Evolutionary conservation across 37 sponge, comb jelly and placozoan genomes (phyloP), one percentile per base, ranked within the genome.

Genomic region (Haliclona indistincta): DNA sequence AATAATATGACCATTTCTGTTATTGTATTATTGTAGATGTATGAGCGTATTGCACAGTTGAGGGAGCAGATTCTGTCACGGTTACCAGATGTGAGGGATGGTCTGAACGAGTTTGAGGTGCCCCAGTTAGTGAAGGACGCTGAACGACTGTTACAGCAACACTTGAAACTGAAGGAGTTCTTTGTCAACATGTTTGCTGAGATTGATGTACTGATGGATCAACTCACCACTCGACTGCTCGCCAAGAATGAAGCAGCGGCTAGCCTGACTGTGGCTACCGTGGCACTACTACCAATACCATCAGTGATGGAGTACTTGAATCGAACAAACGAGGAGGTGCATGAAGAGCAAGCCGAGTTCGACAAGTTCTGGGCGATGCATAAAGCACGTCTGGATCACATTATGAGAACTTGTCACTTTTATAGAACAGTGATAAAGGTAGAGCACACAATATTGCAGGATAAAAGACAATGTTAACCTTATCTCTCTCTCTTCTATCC

Each of bases 161-260:
- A 85, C 52, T 56, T 90, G 44, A 58, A 77, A n/a, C 61, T 77
- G 62, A 90, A 90, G 78, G 91, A 90, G 78, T 47, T 33, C 53
- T 66, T 84, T 15, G 56, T 78, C 43, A 77, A 75, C 53, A 34
- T 47, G 30, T 63, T 90, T 29, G 75, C 71, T 47, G 86, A 84
- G 38, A 61, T 81, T 0, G 68, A 76, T 37, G 81, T 78, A 8
- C 29, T 45, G 7, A 76, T 77, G 3, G 74, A 84, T 54, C 20
- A 49, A 0, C 71, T 90, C 54, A 22, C 81, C 4, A 25, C 22
- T 4, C 10, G 6, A 11, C 43, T 84, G 55, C 34, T 60, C 29
- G 34, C 62, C 10, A 78, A 77, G 49, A 33, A 8, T 19, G 4
- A 7, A 65, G 43, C 13, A 5, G n/a, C 60, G 6, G n/a, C 60